phyloP scores from a whole-genome alignment of 2,113 vertebrate genomes.

The Acinonyx jubatus region DNA sequence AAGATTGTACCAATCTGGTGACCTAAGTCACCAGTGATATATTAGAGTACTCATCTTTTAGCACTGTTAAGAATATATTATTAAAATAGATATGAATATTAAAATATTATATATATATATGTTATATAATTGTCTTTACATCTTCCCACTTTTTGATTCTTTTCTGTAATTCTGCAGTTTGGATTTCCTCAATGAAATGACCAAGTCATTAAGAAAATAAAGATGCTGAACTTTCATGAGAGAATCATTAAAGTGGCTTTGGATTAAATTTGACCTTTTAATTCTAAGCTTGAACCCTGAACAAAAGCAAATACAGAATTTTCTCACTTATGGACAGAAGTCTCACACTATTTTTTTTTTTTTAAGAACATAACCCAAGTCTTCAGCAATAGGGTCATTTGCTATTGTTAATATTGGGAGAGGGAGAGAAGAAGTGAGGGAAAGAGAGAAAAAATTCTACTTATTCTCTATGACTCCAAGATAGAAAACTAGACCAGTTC shows the following conservation, averaged over 20 bases:
- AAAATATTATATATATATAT: not conserved
- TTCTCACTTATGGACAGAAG: slow-evolving; percentile 61
- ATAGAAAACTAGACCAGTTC: slow-evolving; percentile 45
- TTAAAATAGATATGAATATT: not conserved
- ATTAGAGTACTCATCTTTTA: not conserved
- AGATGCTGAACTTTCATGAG: slow-evolving; percentile 35
- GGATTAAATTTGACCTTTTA: slow-evolving; percentile 76
- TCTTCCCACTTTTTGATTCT: not conserved
- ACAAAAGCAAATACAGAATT: slow-evolving; percentile 41
- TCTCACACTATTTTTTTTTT: not conserved
- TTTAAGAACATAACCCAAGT: not conserved
- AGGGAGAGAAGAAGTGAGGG: rapidly evolving
- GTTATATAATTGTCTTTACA: not conserved
- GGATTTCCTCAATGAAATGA: slow-evolving; percentile 23
- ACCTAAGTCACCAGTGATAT: not conserved
- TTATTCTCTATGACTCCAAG: slow-evolving; percentile 54
- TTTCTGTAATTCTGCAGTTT: not conserved
- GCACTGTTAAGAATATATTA: not conserved
- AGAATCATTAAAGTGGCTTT: slow-evolving; percentile 61
- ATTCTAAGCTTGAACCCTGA: slow-evolving; percentile 59
- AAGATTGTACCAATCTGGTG: not conserved
- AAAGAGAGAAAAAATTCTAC: not conserved
- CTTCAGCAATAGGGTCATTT: slow-evolving; percentile 15
- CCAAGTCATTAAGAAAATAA: slow-evolving; percentile 30
- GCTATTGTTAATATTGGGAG: not conserved